Percentiles rank a stretch among this genome's conserved stretches.
Conservation (phyloP, 2,888 invertebrate genomes). For the Branchinecta sandiegonensis region DNA sequence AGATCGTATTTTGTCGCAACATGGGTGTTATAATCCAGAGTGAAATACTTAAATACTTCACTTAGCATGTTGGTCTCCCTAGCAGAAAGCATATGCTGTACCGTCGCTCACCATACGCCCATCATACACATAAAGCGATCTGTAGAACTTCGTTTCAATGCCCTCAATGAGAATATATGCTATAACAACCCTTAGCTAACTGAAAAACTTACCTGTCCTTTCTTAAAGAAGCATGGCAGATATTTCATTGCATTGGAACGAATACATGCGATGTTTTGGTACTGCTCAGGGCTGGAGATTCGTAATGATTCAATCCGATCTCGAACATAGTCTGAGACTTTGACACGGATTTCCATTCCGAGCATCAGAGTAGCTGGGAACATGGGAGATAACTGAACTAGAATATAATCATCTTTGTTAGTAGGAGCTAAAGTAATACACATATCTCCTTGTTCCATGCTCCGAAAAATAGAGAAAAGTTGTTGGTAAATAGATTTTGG, state of each 20-base stretch:
- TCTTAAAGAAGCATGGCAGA: constrained; percentile 87
- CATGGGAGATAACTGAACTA: constrained; percentile 75
- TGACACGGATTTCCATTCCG: constrained; percentile 94
- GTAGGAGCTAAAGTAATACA: neutral
- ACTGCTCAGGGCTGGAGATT: constrained; percentile 53
- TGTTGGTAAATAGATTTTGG: constrained; percentile 21
- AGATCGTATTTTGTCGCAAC: no score
- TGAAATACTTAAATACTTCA: no score
- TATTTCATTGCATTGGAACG: constrained; percentile 99
- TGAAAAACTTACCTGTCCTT: constrained; percentile 57
- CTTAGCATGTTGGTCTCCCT: no score
- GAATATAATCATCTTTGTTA: constrained; percentile 30
- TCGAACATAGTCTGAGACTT: constrained; percentile 95
- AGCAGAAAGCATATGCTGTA: no score
- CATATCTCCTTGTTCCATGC: constrained; percentile 17
- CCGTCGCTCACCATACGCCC: no score
- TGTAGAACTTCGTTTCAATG: no score
- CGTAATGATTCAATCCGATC: constrained; percentile 81
- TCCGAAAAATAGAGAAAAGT: constrained; percentile 17
- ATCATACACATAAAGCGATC: no score
- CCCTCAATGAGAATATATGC: no score
- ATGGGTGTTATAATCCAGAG: no score
- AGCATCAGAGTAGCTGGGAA: constrained; percentile 77
- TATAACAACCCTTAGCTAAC: no score
- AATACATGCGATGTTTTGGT: constrained; percentile 85